Evolutionary conservation across 1,140 invertebrate species (phyloP), one percentile per base, ranked within the genome.

Genomic region (Spodoptera litura): DNA sequence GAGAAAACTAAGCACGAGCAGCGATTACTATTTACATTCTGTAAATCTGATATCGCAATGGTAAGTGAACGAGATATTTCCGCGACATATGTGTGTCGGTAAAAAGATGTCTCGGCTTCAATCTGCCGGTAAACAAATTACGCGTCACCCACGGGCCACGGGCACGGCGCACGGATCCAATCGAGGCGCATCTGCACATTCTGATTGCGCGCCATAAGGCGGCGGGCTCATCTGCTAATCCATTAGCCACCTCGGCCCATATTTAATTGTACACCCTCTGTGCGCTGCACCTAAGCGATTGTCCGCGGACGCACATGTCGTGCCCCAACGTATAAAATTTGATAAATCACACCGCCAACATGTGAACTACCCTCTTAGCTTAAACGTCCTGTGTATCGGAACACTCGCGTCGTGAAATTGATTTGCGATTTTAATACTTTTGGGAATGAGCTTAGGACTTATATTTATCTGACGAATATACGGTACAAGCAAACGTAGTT

Each of bases 361-460:
- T 92, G 91, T 86, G 91, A 93, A 93, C 89, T 94, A 94, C 93
- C 93, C 93, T 93, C 93, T 92, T 89, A 87, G 86, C 91, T 93
- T 92, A 92, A 92, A 90, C 91, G 87, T 86, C 83, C 82, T 88
- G 87, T 87, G 79, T 83, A 86, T 76, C 81, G 75, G 77, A 84
- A 79, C 79, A 44, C 38, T 44, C 38, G 38, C 83, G 79, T 72
- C 71, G 56, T 3, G 0, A 4, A 4, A 3, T 2, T 35, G 15
- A 35, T 78, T 64, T 44, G 10, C 12, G 87, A 87, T 83, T 72
- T 68, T 61, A 10, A 15, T 81, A 84, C 79, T 74, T 81, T 74
- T 35, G 5, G 9, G 53, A 13, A 31, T 10, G 4, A 3, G 2
- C 25, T 68, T 80, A 81, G 55, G 81, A 68, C 77, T 64, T 11